phyloP scores from a whole-genome alignment of 64 coral and sea anemone genomes.

The Montipora cactus region DNA sequence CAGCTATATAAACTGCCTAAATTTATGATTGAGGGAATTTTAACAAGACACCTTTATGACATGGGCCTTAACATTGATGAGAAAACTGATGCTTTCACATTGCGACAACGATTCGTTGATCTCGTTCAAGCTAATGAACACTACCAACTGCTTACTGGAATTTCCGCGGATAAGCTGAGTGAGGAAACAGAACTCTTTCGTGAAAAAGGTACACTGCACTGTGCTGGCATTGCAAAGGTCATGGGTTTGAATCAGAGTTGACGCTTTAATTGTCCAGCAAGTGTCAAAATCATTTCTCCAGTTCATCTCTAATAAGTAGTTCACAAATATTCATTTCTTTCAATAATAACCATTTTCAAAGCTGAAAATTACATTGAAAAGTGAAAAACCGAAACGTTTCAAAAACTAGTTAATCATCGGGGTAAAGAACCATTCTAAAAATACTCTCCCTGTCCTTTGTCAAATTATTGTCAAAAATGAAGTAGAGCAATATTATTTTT shows the following conservation, averaged over 20 bases:
- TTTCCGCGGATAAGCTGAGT: not conserved
- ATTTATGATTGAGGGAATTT: not conserved
- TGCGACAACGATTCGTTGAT: conserved; percentile 43
- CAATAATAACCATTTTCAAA: too few species aligned
- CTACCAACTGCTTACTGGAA: conserved; percentile 19
- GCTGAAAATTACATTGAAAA: too few species aligned
- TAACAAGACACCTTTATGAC: not conserved
- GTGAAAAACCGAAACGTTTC: too few species aligned
- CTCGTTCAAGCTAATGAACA: conserved; percentile 47
- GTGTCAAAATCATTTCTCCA: too few species aligned
- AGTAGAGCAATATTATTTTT: too few species aligned
- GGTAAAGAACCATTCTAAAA: too few species aligned
- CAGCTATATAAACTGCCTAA: not conserved
- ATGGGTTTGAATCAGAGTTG: not conserved
- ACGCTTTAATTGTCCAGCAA: too few species aligned
- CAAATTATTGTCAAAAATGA: too few species aligned
- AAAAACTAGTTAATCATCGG: too few species aligned
- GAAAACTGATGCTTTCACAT: conserved; percentile 1
- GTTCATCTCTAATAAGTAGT: too few species aligned
- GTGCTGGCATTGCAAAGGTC: conserved; percentile 37
- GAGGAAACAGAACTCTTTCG: conserved; percentile 37
- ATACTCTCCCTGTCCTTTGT: too few species aligned
- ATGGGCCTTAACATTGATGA: not conserved
- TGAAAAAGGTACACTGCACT: conserved; percentile 32
- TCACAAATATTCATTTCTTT: too few species aligned